Base-by-base conservation (phyloP, 2,888 invertebrate genomes). In the Euzetes globulus region DNA sequence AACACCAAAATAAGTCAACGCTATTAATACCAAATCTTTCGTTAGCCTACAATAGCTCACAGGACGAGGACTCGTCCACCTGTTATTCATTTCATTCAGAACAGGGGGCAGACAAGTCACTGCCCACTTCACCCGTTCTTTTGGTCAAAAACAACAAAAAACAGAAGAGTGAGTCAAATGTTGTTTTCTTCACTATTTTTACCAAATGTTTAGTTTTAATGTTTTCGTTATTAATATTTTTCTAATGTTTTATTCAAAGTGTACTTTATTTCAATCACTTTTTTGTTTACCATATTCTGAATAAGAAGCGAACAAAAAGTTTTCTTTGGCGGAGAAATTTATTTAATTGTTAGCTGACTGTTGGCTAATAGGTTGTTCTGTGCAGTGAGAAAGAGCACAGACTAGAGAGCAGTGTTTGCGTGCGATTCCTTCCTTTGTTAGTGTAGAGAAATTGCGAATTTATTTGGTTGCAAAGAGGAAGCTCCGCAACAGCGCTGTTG, bases 11-110 rank as follows among this genome's bases (percentile, higher is more conserved):
- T 58, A 58, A 58, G 58, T 58, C 58, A 58, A 58, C 58, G 19
- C 27, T 58, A 4, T 22, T 58, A 58, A 58, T 58, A 58, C 58
- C 33, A 3, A 17, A 6, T 15, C 33, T 63, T 33, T 63, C 33
- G 33, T 63, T 63, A 63, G 25, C 33, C 5, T 63, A 63, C 25
- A 25, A 7, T 3, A 63, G 63, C 33, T 27, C 63, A 63, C 63
- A 63, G 33, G 63, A 33, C 9, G 63, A 63, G 17, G 63, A 63
- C 37, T 63, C 63, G 7, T 63, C 63, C 33, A 63, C 63, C 2
- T 63, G 33, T 11, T 25, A 63, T 63, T 63, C 63, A 63, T 63
- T 33, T 63, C 63, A 63, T 63, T 63, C 63, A 63, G 63, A 63
- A 5, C 63, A 33, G 17, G 33, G 63, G 2, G 63, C 19, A 33